These are phyloP conservation scores for Eptesicus fuscus DNA, from an alignment of 2,113 vertebrate species.

Conservation along the genomic window DNA sequence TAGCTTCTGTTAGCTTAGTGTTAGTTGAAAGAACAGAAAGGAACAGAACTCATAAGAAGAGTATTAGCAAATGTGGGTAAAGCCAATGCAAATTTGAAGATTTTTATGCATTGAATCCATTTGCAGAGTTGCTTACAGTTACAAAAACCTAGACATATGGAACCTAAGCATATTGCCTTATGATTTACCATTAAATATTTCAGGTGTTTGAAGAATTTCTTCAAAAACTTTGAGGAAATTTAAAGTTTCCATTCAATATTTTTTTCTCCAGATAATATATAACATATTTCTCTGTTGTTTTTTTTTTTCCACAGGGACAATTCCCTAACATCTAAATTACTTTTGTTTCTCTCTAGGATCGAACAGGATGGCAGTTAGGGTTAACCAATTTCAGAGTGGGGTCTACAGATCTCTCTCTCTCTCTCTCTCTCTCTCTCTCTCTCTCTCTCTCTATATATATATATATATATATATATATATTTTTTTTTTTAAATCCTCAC, in stretches of 20 bases:
- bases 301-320: background rate
- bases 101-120: background rate
- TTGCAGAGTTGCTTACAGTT: background rate
- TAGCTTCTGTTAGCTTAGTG: background rate
- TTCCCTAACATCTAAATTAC: background rate
- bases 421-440: too few species aligned
- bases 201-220: background rate
- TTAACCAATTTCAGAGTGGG: background rate
- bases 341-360: background rate
- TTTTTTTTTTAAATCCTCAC: too few species aligned
- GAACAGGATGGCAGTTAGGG: background rate
- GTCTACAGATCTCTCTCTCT: background rate
- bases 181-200: background rate
- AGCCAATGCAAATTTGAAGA: background rate
- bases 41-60: background rate
- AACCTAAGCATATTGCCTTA: background rate
- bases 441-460: too few species aligned
- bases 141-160: background rate
- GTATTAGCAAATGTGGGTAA: background rate
- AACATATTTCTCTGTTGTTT: fast-evolving
- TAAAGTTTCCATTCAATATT: background rate
- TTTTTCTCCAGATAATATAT: background rate
- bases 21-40: background rate
- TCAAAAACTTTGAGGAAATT: background rate
- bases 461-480: background rate